A percentile compares a stretch with the other conserved stretches of the same genome.
These are phyloP conservation scores for Benthochromis sp. DNA, from an alignment of 2,113 vertebrate species.

Conservation along the genomic window DNA sequence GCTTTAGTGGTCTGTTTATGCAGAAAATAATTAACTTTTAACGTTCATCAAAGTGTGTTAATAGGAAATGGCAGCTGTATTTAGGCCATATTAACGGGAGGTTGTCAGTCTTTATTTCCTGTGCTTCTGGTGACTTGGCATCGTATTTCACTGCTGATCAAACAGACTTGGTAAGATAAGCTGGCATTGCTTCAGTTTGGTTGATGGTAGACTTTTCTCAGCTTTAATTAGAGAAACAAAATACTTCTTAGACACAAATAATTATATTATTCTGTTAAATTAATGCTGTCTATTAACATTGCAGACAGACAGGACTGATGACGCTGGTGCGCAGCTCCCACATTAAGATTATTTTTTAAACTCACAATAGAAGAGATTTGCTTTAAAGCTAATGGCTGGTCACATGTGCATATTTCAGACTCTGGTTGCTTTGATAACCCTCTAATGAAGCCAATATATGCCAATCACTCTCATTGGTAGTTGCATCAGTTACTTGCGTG, in stretches of 20 bases:
- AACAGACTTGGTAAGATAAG: neutral
- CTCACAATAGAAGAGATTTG: neutral
- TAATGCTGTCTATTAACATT: neutral
- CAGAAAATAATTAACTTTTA: neutral
- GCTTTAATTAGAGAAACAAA: neutral
- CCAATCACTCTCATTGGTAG: neutral
- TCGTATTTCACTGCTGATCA: neutral
- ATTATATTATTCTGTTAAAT: neutral
- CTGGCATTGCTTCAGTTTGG: neutral
- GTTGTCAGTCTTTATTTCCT: neutral
- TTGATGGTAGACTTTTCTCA: neutral
- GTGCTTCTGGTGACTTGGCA: neutral
- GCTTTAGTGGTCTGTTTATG: neutral
- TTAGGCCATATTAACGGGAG: neutral
- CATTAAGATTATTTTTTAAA: neutral
- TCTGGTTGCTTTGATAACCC: neutral
- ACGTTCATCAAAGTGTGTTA: fast-evolving
- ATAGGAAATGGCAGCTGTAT: neutral
- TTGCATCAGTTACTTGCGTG: neutral
- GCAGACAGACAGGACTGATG: neutral
- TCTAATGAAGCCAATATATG: neutral
- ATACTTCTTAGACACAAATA: neutral
- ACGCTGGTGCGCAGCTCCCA: neutral
- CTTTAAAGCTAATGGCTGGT: neutral
- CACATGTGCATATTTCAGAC: neutral